Evolutionary conservation across 2,797 vertebrate genomes (phyloP).

Genomic region (Mustela erminea): DNA sequence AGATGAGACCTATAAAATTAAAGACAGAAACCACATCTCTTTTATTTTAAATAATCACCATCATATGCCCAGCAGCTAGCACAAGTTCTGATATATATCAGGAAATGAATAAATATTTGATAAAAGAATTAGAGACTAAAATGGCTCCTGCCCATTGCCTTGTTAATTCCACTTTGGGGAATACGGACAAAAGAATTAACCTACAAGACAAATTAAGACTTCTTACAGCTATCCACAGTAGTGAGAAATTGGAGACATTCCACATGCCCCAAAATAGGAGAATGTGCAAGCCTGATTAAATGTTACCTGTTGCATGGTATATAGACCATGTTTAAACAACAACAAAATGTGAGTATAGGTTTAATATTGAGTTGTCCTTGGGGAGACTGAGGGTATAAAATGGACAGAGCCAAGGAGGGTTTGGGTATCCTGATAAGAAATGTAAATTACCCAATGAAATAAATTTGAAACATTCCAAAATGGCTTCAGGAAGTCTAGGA

Average conservation of each 20-base stretch:
- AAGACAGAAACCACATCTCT: neutral
- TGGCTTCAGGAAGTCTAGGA: neutral
- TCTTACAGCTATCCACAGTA: neutral
- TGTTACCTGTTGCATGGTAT: neutral
- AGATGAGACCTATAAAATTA: slow-evolving; percentile 31
- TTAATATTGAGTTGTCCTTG: neutral
- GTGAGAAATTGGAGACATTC: neutral
- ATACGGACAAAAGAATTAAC: neutral
- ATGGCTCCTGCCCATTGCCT: neutral
- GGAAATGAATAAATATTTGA: slow-evolving; percentile 36
- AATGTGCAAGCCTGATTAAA: neutral
- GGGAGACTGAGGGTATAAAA: neutral
- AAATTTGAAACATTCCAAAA: neutral
- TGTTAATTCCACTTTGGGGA: neutral
- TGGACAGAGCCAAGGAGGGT: neutral
- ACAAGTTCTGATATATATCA: slow-evolving; percentile 14
- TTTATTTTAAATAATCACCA: slow-evolving; percentile 24
- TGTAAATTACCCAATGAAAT: neutral
- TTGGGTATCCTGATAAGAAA: neutral
- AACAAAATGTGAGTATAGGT: neutral
- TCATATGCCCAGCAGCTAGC: neutral
- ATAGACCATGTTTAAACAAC: neutral
- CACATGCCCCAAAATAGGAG: neutral
- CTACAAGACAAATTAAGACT: slow-evolving; percentile 10
- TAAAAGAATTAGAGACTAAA: neutral